A percentile compares a stretch with the other conserved stretches of the same genome.
phyloP scores from a whole-genome alignment of 2,888 invertebrate species.

The Perizoma affinitatum region DNA sequence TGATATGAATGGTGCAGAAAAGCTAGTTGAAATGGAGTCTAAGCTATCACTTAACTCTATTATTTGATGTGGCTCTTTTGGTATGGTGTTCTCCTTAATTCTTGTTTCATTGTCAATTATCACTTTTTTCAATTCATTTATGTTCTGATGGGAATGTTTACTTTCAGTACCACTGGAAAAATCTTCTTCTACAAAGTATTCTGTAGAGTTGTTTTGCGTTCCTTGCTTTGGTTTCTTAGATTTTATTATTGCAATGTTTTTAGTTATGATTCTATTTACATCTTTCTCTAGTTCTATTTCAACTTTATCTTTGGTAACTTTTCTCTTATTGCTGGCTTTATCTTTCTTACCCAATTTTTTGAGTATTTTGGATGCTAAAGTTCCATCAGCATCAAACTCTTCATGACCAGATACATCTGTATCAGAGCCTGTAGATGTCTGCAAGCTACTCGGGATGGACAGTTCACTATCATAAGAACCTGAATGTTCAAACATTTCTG shows the following conservation, averaged over 20 bases:
- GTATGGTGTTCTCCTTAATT: slow-evolving; percentile 18
- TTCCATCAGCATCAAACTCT: slow-evolving; percentile 66
- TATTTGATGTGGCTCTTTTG: slow-evolving; percentile 24
- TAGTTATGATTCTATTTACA: neutral
- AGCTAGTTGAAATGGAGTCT: slow-evolving; percentile 34
- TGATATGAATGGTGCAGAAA: slow-evolving; percentile 61
- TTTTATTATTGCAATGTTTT: neutral
- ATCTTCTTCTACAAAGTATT: slow-evolving; percentile 20
- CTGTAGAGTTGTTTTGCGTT: slow-evolving; percentile 10
- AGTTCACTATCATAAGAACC: slow-evolving; percentile 36
- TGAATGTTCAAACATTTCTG: slow-evolving; percentile 26
- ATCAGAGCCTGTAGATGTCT: slow-evolving; percentile 39
- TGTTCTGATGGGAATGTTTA: slow-evolving; percentile 19
- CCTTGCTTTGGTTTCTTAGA: slow-evolving; percentile 13
- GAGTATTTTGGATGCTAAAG: slow-evolving; percentile 62
- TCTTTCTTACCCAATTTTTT: slow-evolving; percentile 49
- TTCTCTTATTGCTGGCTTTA: slow-evolving; percentile 45
- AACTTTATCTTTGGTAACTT: slow-evolving; percentile 21
- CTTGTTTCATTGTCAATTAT: slow-evolving; percentile 12
- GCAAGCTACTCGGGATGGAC: slow-evolving; percentile 41
- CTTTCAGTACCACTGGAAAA: slow-evolving; percentile 6
- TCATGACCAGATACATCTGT: slow-evolving; percentile 41
- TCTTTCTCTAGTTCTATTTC: slow-evolving; percentile 21
- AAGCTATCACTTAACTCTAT: slow-evolving; percentile 26
- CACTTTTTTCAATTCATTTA: slow-evolving; percentile 33